phyloP scores from a whole-genome alignment of 2,113 vertebrate species.

The Chionodraco myersi region DNA sequence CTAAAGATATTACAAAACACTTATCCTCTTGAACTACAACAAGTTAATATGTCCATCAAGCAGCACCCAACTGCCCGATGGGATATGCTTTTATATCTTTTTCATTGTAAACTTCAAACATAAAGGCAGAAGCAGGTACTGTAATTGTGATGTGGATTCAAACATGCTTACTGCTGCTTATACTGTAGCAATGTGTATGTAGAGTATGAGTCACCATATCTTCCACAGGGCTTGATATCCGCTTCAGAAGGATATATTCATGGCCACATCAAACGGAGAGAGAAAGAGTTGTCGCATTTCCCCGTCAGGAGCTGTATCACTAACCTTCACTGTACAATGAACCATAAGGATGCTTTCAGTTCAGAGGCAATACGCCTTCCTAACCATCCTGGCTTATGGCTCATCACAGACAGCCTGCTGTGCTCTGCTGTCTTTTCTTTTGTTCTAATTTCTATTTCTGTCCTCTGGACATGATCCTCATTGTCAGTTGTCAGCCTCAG shows the following conservation, averaged over 20 bases:
- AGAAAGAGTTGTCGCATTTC: background rate
- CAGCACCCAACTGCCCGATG: no score
- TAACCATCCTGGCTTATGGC: conserved; percentile 33
- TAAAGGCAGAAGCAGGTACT: background rate
- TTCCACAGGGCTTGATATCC: background rate
- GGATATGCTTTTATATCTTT: no score
- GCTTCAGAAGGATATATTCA: background rate
- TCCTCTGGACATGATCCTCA: conserved; percentile 72
- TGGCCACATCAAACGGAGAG: background rate
- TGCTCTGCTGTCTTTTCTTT: conserved; percentile 61
- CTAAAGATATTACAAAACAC: background rate
- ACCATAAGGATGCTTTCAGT: conserved; percentile 19
- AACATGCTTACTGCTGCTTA: background rate
- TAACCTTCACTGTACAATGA: conserved; percentile 38
- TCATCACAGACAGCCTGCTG: conserved; percentile 44
- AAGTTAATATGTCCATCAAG: no score
- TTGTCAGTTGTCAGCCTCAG: conserved; percentile 62
- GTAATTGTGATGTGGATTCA: background rate
- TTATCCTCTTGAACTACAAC: background rate
- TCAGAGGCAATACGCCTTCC: conserved; percentile 20
- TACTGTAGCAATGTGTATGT: background rate
- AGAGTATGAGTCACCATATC: background rate
- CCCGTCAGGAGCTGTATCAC: background rate
- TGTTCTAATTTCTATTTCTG: conserved; percentile 79
- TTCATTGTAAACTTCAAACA: background rate